Percentiles rank a stretch among this genome's conserved stretches.
Conservation (phyloP, 1,140 invertebrate genomes). For the Cherax quadricarinatus region DNA sequence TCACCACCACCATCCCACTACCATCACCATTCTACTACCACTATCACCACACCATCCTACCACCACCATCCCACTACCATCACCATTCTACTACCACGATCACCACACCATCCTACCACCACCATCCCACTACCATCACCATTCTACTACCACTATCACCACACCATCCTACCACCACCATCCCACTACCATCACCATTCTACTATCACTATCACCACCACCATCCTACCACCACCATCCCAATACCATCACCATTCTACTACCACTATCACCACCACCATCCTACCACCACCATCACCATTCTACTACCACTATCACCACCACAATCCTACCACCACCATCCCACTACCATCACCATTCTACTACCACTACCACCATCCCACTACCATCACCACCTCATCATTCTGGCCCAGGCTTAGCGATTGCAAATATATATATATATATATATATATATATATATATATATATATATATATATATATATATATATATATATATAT, state of each 20-base stretch:
- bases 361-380: background rate
- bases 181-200: background rate
- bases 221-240: too few species aligned
- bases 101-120: background rate
- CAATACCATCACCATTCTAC: background rate
- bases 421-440: too few species aligned
- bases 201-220: too few species aligned
- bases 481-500: too few species aligned
- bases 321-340: background rate
- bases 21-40: constrained; percentile 4
- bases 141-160: background rate
- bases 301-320: background rate
- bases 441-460: too few species aligned
- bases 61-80: background rate
- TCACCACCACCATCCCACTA: background rate
- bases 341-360: background rate
- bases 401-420: too few species aligned
- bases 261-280: too few species aligned
- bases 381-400: background rate
- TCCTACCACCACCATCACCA: too few species aligned
- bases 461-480: too few species aligned
- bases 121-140: background rate
- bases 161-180: background rate
- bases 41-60: background rate
- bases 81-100: background rate